Evolutionary conservation across 2,888 invertebrate genomes (phyloP), one percentile per base, ranked within the genome.

Genomic region (Eupithecia vulgata): DNA sequence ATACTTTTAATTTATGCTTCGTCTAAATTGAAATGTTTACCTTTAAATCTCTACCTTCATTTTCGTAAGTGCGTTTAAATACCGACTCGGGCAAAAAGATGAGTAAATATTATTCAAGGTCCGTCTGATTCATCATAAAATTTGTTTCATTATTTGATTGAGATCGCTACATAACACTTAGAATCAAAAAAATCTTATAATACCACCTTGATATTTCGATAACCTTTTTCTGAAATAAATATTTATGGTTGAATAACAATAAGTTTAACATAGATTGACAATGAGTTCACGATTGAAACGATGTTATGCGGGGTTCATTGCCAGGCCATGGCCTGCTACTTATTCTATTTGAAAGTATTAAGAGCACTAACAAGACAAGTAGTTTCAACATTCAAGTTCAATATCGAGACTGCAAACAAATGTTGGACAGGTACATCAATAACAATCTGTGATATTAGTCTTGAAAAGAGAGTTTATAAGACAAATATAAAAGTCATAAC

Each of bases 291-390:
- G 82, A 85, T 86, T 84, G 81, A 83, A 79, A 78, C 74, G 80
- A 78, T 80, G 84, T 82, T 88, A 88, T 90, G 87, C 91, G 91
- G 89, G 85, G 93, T 92, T 93, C 94, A 93, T 88, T 93, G 92
- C 85, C 91, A 90, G 82, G 82, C 85, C 91, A 90, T 81, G 82
- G 68, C 68, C 72, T 70, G 79, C 77, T 80, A 80, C 77, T 78
- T 79, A 21, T 57, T 25, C 25, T 25, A 80, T 80, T 77, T 75
- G 74, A 80, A 86, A 86, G 83, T 88, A 91, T 91, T 88, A 84
- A 86, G 90, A 89, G 82, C 89, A 85, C 78, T 83, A 81, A 67
- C 42, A 69, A 70, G n/a, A 35, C 67, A 42, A 59, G n/a, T n/a
- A 57, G 66, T n/a, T 21, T 25, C 13, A 13, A 57, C 21, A 30